Evolutionary conservation across 1,140 invertebrate genomes (phyloP).

Genomic region (Cydia pomonella): DNA sequence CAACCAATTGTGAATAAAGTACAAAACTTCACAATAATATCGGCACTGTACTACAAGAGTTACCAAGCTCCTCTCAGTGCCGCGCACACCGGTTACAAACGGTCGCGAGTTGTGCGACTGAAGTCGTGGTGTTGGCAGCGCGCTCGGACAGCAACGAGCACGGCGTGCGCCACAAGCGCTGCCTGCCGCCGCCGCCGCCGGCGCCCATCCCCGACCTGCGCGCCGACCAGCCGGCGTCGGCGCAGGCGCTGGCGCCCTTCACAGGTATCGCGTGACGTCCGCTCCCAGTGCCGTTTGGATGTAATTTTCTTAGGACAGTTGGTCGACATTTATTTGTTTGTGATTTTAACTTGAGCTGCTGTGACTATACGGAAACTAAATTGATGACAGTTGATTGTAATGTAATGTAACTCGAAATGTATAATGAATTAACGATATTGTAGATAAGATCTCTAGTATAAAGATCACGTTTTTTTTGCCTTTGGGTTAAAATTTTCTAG

Average conservation of each 20-base stretch:
- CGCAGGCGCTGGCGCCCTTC: slow-evolving; percentile 58
- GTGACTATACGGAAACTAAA: neutral
- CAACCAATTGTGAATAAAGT: too few relatives aligned
- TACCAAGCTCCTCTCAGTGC: too few relatives aligned
- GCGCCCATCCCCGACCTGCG: slow-evolving; percentile 92
- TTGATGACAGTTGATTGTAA: too few relatives aligned
- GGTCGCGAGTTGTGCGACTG: slow-evolving; percentile 36
- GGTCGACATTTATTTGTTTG: neutral
- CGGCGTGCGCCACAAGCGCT: slow-evolving; percentile 91
- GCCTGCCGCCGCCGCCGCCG: slow-evolving; percentile 87
- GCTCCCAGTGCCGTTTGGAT: slow-evolving; percentile 26
- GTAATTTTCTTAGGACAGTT: neutral
- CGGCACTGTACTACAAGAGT: neutral
- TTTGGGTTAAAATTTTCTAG: too few relatives aligned
- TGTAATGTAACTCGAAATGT: too few relatives aligned
- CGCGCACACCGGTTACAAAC: neutral
- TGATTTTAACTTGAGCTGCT: neutral
- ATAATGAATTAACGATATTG: too few relatives aligned
- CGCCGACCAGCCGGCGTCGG: slow-evolving; percentile 85
- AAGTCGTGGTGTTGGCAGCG: slow-evolving; percentile 55
- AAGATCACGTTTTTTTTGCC: too few relatives aligned
- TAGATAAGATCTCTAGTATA: too few relatives aligned
- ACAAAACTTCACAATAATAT: too few relatives aligned
- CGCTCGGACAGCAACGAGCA: slow-evolving; percentile 88
- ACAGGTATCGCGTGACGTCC: slow-evolving; percentile 60